Evolutionary conservation across 2,888 invertebrate species (phyloP).

Genomic region (Heliconius sara): DNA sequence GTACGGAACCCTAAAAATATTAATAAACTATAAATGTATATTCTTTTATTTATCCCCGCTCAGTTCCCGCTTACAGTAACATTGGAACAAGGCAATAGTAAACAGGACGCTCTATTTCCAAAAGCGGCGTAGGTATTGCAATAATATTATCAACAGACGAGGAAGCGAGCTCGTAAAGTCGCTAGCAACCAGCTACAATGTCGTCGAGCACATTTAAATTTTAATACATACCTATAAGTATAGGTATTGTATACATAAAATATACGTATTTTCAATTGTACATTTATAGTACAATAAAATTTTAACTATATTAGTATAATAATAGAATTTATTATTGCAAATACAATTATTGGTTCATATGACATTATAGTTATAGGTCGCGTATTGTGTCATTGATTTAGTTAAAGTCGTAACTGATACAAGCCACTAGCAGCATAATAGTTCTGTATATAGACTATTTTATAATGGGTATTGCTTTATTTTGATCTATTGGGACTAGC

Average conservation of each 20-base stretch:
- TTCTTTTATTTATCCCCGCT: too few species aligned
- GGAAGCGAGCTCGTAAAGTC: conserved; percentile 62
- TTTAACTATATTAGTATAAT: conserved; percentile 19
- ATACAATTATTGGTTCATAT: neutral
- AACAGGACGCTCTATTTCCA: conserved; percentile 42
- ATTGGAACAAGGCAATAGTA: conserved; percentile 17
- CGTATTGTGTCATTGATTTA: conserved; percentile 28
- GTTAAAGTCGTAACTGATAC: conserved; percentile 30
- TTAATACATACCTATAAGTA: conserved; percentile 50
- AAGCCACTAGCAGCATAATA: conserved; percentile 25
- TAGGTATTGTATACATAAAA: conserved; percentile 46
- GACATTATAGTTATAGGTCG: neutral
- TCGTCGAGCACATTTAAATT: conserved; percentile 70
- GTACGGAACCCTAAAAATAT: too few species aligned
- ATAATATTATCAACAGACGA: conserved; percentile 66
- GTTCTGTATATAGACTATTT: neutral
- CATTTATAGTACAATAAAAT: conserved; percentile 36
- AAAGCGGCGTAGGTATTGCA: conserved; percentile 44
- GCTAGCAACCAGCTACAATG: conserved; percentile 68
- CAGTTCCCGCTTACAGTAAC: neutral
- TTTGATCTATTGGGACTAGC: neutral
- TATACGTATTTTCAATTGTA: conserved; percentile 64
- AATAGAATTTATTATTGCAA: conserved; percentile 39
- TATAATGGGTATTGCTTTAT: neutral
- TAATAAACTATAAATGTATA: too few species aligned